Evolutionary conservation across 2,888 invertebrate genomes (phyloP).

Genomic region (Lordiphosa andalusiaca): DNA sequence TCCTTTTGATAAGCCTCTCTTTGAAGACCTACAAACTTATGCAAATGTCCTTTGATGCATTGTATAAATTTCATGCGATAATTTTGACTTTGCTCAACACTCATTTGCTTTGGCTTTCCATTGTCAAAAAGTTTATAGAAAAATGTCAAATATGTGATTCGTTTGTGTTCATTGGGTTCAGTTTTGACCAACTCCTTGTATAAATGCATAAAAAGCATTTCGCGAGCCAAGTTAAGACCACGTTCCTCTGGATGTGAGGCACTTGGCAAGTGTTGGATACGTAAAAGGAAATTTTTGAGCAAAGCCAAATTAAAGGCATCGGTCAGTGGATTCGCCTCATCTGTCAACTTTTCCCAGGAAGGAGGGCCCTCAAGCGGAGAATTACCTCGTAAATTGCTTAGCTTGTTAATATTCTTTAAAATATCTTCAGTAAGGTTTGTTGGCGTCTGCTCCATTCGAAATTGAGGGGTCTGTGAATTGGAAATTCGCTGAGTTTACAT

Average conservation of each 20-base stretch:
- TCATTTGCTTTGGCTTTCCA: background rate
- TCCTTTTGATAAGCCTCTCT: no score
- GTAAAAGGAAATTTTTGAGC: constrained; percentile 21
- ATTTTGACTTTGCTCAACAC: background rate
- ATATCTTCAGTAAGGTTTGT: background rate
- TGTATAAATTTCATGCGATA: constrained; percentile 14
- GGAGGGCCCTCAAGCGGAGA: constrained; percentile 1
- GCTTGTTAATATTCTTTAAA: constrained; percentile 5
- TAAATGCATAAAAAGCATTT: constrained; percentile 28
- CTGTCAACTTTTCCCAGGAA: background rate
- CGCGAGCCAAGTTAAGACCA: constrained; percentile 7
- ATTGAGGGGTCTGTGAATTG: no score
- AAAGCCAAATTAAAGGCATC: constrained; percentile 1
- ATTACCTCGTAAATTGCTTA: constrained; percentile 16
- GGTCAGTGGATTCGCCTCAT: background rate
- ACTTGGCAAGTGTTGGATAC: constrained; percentile 11
- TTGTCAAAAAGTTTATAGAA: constrained; percentile 21
- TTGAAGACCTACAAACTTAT: background rate
- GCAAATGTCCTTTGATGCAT: constrained; percentile 2
- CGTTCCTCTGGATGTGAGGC: background rate
- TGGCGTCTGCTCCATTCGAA: no score
- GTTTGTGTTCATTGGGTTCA: constrained; percentile 7
- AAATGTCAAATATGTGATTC: constrained; percentile 16
- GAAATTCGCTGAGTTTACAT: no score
- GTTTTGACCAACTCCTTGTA: constrained; percentile 21